Evolutionary conservation across 2,797 vertebrate species (phyloP).

Genomic region (Clarias platycephalus): DNA sequence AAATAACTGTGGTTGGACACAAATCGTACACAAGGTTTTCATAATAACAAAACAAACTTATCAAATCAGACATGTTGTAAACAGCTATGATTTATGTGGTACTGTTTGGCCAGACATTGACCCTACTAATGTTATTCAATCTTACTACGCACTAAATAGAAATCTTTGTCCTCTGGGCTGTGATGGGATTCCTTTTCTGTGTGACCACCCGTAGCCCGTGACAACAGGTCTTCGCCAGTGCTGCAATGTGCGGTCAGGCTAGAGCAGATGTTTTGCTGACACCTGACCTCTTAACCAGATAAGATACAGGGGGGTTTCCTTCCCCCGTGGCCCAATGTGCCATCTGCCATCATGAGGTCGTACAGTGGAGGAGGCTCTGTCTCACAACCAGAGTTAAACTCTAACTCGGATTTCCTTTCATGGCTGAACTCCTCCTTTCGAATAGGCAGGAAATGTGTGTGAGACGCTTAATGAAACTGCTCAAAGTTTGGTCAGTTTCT

Average conservation of each 20-base stretch:
- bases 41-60: constrained; percentile 60
- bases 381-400: constrained; percentile 52
- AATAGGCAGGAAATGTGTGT: neutral
- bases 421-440: constrained; percentile 13
- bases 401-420: constrained; percentile 44
- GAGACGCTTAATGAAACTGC: neutral
- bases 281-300: constrained; percentile 86
- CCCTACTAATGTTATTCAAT: constrained; percentile 58
- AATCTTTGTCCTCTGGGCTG: constrained; percentile 63
- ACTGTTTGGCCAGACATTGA: constrained; percentile 64
- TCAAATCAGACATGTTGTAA: constrained; percentile 67
- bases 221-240: constrained; percentile 74
- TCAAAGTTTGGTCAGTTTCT: constrained; percentile 11
- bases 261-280: constrained; percentile 89
- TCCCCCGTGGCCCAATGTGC: constrained; percentile 75
- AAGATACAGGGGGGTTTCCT: constrained; percentile 79
- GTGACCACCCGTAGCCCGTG: constrained; percentile 64
- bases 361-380: constrained; percentile 53
- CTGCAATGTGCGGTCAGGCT: constrained; percentile 61
- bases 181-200: constrained; percentile 56
- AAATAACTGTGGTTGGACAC: constrained; percentile 23
- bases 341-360: constrained; percentile 85
- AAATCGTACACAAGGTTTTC: constrained; percentile 9
- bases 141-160: constrained; percentile 64
- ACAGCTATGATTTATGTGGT: constrained; percentile 68